A percentile compares a stretch with the other conserved stretches of the same genome.
These are phyloP conservation scores for Spodoptera frugiperda DNA, from an alignment of 1,140 invertebrate genomes.

Conservation along the genomic window DNA sequence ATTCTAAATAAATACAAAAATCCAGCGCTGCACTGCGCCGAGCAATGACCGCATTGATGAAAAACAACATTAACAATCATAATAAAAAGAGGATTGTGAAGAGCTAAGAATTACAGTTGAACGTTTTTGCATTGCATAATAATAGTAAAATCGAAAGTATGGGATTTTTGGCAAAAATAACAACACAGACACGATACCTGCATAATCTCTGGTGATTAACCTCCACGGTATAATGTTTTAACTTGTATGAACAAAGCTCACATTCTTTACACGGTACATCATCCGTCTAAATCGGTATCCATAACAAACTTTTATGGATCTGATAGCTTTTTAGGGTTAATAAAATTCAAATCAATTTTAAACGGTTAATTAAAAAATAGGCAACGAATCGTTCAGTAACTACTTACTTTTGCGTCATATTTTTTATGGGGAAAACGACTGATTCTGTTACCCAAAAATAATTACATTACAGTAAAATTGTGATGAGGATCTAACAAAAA, in stretches of 20 bases:
- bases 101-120: conserved; percentile 49
- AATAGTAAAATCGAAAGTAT: conserved; percentile 57
- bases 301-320: conserved; percentile 11
- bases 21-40: not conserved
- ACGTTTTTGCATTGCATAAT: conserved; percentile 54
- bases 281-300: not conserved
- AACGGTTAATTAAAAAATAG: not conserved
- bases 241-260: not conserved
- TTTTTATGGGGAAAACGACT: not conserved
- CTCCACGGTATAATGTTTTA: conserved; percentile 23
- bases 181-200: conserved; percentile 36
- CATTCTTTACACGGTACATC: not conserved
- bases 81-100: conserved; percentile 33
- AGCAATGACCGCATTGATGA: conserved; percentile 36
- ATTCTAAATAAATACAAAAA: conserved; percentile 30
- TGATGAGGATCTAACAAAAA: too few species aligned
- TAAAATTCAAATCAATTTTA: conserved; percentile 6
- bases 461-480: too few species aligned
- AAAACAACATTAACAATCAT: conserved; percentile 33
- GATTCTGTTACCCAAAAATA: not conserved
- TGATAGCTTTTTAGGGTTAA: conserved; percentile 8
- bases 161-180: conserved; percentile 37
- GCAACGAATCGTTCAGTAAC: not conserved
- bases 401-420: not conserved
- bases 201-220: conserved; percentile 39